Evolutionary conservation across 1,140 invertebrate species (phyloP), one percentile per base, ranked within the genome.

Genomic region (Nephila pilipes): DNA sequence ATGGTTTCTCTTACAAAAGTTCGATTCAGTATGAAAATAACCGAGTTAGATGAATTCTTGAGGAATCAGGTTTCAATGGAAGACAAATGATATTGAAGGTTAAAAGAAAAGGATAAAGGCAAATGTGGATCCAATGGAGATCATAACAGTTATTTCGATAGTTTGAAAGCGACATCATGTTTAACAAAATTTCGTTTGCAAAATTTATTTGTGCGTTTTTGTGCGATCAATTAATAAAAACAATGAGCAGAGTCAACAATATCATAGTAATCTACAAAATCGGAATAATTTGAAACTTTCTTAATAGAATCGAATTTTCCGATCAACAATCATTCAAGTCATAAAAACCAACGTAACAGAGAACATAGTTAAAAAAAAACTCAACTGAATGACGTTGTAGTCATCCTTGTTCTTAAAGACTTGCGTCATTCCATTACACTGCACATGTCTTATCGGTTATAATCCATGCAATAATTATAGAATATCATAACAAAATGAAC

Each of bases 131-230:
- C 22, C 22, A 69, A 25, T 8, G 32, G 25, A n/a, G 29, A 18
- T 46, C 16, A 18, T 20, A 88, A 25, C 85, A 87, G 60, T 38
- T 87, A 75, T 75, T 75, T 75, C 32, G 18, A 75, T 87, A 29
- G n/a, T 83, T 83, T n/a, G 25, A 83, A 32, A 55, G 25, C 85
- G 46, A 46, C n/a, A n/a, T 29, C 8, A 65, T 55, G 20, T 75
- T 75, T 16, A 90, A 75, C 46, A 36, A 22, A 87, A 75, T 90
- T 90, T 90, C 22, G 46, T 36, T 46, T 90, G 63, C 54, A 58
- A 90, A 80, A 79, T 90, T 90, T 63, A 55, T 36, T 90, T 90
- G 88, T 90, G 88, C 88, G 88, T 90, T 90, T 90, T 90, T 79
- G 88, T 80, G 65, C 69, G 65, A 79, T 90, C 79, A 22, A 89